phyloP scores from a whole-genome alignment of 2,113 vertebrate species.

The Cottus gobio region DNA sequence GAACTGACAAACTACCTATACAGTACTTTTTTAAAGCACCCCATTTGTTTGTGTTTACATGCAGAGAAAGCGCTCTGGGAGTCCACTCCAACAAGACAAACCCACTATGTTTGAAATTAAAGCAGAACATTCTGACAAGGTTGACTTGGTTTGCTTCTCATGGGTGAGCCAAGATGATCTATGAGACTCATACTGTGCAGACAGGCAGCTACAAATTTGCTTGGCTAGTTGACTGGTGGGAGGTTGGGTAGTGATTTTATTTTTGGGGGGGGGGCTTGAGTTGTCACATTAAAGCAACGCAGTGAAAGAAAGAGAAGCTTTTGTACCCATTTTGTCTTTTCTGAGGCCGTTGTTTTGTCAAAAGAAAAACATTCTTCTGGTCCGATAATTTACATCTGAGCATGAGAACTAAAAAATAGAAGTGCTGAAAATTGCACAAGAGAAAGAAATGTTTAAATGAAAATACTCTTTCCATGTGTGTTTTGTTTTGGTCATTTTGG shows the following conservation, averaged over 20 bases:
- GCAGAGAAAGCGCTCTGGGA: slow-evolving; percentile 23
- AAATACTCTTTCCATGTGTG: slow-evolving; percentile 21
- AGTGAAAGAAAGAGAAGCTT: slow-evolving; percentile 52
- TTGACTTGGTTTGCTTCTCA: slow-evolving; percentile 65
- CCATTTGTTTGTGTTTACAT: slow-evolving; percentile 32
- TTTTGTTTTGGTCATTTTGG: not conserved
- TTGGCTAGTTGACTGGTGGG: slow-evolving; percentile 74
- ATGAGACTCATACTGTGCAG: slow-evolving; percentile 82
- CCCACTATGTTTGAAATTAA: slow-evolving; percentile 46
- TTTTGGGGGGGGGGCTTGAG: slow-evolving; percentile 2
- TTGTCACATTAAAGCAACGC: slow-evolving; percentile 62
- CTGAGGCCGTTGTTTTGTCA: slow-evolving; percentile 61
- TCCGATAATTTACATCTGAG: slow-evolving; percentile 68
- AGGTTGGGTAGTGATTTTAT: slow-evolving; percentile 44
- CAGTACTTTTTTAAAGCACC: not conserved
- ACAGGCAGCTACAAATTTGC: slow-evolving; percentile 84
- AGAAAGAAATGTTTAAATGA: slow-evolving; percentile 49
- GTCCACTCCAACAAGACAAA: slow-evolving; percentile 47
- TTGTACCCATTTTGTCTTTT: slow-evolving; percentile 57
- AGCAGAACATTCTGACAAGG: slow-evolving; percentile 64
- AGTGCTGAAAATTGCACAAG: not conserved
- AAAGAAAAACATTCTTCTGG: slow-evolving; percentile 52
- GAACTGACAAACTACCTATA: not conserved
- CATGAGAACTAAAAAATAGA: slow-evolving; percentile 53
- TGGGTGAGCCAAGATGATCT: slow-evolving; percentile 78